Percentiles rank a stretch among this genome's conserved stretches.
Evolutionary conservation across 2,797 vertebrate species (phyloP).

Genomic region (Tapera naevia): DNA sequence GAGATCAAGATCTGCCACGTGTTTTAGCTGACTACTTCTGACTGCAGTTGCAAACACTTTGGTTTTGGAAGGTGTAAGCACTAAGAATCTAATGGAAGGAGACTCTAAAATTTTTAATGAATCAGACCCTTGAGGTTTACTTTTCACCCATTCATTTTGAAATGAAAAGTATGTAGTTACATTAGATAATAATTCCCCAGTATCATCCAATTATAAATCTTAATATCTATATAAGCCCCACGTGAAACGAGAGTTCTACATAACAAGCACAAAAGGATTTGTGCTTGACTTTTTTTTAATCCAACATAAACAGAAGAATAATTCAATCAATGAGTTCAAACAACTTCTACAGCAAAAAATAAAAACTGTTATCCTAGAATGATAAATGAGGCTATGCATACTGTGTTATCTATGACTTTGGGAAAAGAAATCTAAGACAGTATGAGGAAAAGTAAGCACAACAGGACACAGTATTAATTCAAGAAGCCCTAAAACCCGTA

Average conservation of each 20-base stretch:
- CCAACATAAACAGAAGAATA: constrained; percentile 46
- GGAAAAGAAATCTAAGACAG: neutral
- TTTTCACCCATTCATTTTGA: constrained; percentile 17
- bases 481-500: constrained; percentile 14
- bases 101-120: constrained; percentile 37
- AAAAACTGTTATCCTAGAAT: constrained; percentile 36
- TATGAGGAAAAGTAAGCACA: constrained; percentile 36
- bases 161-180: constrained; percentile 45
- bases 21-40: neutral
- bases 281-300: constrained; percentile 40
- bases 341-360: constrained; percentile 36
- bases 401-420: neutral
- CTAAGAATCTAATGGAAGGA: neutral
- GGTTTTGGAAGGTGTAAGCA: neutral
- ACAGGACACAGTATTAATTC: constrained; percentile 26
- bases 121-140: constrained; percentile 34
- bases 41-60: neutral
- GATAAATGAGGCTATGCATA: constrained; percentile 39
- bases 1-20: neutral
- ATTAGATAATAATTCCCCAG: neutral
- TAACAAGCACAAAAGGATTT: constrained; percentile 41
- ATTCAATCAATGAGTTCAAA: constrained; percentile 58
- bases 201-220: constrained; percentile 49
- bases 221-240: constrained; percentile 36
- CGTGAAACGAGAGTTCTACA: constrained; percentile 22